Percentiles rank a stretch among this genome's conserved stretches.
phyloP scores from a whole-genome alignment of 2,113 vertebrate species.

The Podarcis raffonei region DNA sequence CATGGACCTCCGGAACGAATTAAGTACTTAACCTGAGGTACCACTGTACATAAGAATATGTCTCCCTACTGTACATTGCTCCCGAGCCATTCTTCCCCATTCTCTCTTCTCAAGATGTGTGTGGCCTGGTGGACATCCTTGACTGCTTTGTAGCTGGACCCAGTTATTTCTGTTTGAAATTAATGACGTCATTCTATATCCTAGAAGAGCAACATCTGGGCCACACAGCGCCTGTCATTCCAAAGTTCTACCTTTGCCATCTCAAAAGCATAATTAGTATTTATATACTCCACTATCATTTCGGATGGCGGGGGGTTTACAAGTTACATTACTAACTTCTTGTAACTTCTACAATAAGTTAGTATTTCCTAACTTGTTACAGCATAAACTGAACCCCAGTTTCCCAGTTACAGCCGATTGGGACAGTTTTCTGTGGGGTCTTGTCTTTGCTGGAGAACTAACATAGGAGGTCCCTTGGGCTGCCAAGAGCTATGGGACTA shows the following conservation, averaged over 20 bases:
- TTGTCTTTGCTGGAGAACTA: too few relatives aligned
- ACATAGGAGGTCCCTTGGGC: background rate
- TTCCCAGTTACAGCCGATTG: background rate
- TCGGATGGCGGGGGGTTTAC: background rate
- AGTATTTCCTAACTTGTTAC: background rate
- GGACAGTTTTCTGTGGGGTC: background rate
- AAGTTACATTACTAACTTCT: too few relatives aligned
- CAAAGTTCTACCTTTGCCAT: background rate
- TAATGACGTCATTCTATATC: background rate
- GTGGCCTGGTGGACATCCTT: background rate
- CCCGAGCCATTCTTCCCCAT: background rate
- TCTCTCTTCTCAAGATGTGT: background rate
- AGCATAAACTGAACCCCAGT: background rate
- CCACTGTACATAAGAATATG: too few relatives aligned
- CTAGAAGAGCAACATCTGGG: background rate
- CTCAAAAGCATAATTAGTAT: background rate
- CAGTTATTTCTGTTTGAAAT: constrained; percentile 25
- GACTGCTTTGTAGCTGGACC: background rate
- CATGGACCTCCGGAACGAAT: too few relatives aligned
- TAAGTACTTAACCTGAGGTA: too few relatives aligned
- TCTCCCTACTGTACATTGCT: background rate
- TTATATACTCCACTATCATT: background rate
- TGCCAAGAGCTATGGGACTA: background rate
- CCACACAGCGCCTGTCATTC: background rate
- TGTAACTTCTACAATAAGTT: too few relatives aligned